phyloP scores from a whole-genome alignment of 2,113 vertebrate species.

The Zapus hudsonius region DNA sequence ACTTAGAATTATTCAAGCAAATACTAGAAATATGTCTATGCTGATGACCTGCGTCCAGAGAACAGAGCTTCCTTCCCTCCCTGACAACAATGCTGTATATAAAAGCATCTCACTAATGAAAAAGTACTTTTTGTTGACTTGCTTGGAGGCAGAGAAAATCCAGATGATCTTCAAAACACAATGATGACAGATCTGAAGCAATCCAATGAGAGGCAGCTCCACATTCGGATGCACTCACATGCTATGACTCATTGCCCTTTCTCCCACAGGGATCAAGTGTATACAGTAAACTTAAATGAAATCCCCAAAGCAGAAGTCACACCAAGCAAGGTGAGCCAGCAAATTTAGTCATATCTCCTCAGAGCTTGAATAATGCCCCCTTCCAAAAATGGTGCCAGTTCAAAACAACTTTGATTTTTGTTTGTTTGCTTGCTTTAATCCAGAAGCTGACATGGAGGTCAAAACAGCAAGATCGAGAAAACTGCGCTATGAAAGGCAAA shows the following conservation, averaged over 20 bases:
- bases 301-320: conserved; percentile 95
- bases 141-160: conserved; percentile 71
- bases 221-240: conserved; percentile 50
- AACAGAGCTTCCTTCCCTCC: conserved; percentile 25
- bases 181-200: conserved; percentile 79
- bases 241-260: conserved; percentile 74
- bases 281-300: conserved; percentile 97
- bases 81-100: not conserved
- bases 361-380: not conserved
- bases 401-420: conserved; percentile 52
- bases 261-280: conserved; percentile 96
- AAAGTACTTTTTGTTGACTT: conserved; percentile 59
- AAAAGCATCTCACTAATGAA: conserved; percentile 57
- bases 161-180: conserved; percentile 64
- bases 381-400: not conserved
- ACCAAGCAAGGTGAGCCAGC: conserved; percentile 93
- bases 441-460: conserved; percentile 98
- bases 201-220: conserved; percentile 67
- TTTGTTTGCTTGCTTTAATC: conserved; percentile 76
- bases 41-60: conserved; percentile 61
- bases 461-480: conserved; percentile 94
- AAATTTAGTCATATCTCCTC: conserved; percentile 6
- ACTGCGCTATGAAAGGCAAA: conserved; percentile 98
- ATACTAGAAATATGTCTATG: conserved; percentile 65
- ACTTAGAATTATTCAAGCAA: conserved; percentile 77